Base-by-base conservation (phyloP, 2,113 vertebrate genomes). In the Sitta europaea region DNA sequence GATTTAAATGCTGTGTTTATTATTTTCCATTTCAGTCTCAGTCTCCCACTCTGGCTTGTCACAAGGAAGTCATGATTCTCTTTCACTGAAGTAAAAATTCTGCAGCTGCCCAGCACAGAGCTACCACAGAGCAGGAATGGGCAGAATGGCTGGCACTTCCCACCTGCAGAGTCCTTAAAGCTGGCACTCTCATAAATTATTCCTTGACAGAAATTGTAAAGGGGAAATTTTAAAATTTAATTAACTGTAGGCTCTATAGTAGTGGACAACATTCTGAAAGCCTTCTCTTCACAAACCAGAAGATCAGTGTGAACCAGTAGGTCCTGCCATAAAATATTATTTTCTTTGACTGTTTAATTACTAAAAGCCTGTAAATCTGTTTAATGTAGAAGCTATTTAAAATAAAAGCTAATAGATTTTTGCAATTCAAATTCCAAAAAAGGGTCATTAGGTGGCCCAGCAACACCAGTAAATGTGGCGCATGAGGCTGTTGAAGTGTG, bases 171-270 rank as follows among this genome's bases (percentile, higher is more conserved):
- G 25, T 16, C 63, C 66, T 61, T 27, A 48, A 53, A 57, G 15
- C 23, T 86, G 76, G 12, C 16, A 54, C 16, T 53, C 70, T 50
- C 15, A 2, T 7, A 9, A 55, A 7, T 51, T 84, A 45, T 53
- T 36, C 28, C 55, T 48, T 61, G 61, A n/a, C 62, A 76, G n/a
- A 87, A 63, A 47, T 9, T 38, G 3, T 42, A 53, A 85, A 38
- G 20, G 5, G 10, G 6, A 48, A 29, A 40, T 81, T 75, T 36
- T 21, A 22, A 54, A 74, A 50, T 73, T 74, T 55, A 71, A 27
- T 71, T 59, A 51, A 27, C 25, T 58, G 11, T n/a, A 54, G 1
- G 0, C 70, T 43, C 12, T 17, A 18, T 0, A 2, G n/a, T 7
- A 53, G 35, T 20, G 55, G 55, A 35, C 17, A 53, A 31, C 4